Evolutionary conservation across 35 echinoderm and acorn worm species (phyloP), one percentile per base, ranked within the genome.

Genomic region (Lytechinus variegatus): DNA sequence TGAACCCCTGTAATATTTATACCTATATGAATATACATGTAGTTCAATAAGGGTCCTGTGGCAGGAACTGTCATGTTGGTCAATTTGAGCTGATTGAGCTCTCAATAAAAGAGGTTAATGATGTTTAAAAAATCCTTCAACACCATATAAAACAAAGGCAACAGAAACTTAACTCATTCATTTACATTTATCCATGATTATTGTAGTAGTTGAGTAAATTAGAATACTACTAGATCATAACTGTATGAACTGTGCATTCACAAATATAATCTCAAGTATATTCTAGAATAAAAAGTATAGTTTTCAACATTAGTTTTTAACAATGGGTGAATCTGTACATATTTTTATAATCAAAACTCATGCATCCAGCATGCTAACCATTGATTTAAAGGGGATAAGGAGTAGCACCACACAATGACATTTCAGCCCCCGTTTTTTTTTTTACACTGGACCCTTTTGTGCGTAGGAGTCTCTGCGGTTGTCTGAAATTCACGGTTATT

Each of bases 401-500:
- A 90, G 88, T 44, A 90, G 88, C 13, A 28, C 88, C 12, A 52
- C 27, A 90, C 27, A 90, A 90, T 90, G 88, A 90, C 88, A 90
- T 7, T 7, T 44, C 88, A 90, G 88, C 9, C 29, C 52, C 29
- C 52, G 7, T 44, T 44, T 44, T 44, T 44, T 44, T 52, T 90
- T 90, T 90, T 90, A 90, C 88, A 90, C 88, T 90, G 88, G 88
- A 44, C 88, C 88, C 52, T 90, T 33, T 90, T 90, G 88, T 54
- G 10, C 52, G 27, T 27, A 10, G 33, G 52, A 93, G 55, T 93
- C 27, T 93, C 54, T 93, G 92, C 92, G 55, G 92, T 93, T 93
- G 92, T 93, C 92, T 93, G 52, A 93, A 93, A 93, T 93, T 90
- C 88, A 90, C 88, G 88, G 88, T 90, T 90, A 90, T 90, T 90